These are phyloP conservation scores for Diadema setosum DNA, from an alignment of 35 echinoderm and acorn worm genomes.

Conservation along the genomic window DNA sequence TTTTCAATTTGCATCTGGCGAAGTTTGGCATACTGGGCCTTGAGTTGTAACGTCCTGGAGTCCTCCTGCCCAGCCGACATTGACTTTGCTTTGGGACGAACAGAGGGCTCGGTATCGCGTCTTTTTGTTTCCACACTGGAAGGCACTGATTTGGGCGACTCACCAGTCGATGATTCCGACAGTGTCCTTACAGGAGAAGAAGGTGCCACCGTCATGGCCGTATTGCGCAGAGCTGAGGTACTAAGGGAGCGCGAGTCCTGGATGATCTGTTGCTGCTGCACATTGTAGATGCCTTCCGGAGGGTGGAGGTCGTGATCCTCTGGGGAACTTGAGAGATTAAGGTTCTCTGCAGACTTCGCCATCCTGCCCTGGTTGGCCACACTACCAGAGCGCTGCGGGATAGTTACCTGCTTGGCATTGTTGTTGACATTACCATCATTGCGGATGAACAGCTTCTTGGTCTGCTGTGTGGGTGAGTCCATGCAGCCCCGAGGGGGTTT, in stretches of 20 bases:
- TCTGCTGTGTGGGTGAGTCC: slow-evolving; percentile 11
- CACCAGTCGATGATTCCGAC: not conserved
- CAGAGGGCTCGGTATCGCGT: not conserved
- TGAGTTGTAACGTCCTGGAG: slow-evolving; percentile 51
- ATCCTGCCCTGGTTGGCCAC: not conserved
- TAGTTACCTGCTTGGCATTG: slow-evolving; percentile 16
- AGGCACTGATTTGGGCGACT: not conserved
- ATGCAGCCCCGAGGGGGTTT: slow-evolving; percentile 50
- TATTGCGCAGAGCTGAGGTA: not conserved
- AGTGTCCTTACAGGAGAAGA: not conserved
- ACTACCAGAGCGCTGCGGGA: not conserved
- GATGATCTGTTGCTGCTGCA: slow-evolving; percentile 1
- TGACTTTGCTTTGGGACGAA: not conserved
- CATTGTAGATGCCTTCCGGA: slow-evolving; percentile 3
- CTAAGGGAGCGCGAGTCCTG: not conserved
- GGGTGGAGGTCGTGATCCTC: not conserved
- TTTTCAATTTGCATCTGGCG: slow-evolving; percentile 55
- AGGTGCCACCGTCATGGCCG: not conserved
- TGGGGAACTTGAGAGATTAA: not conserved
- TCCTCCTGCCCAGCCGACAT: not conserved
- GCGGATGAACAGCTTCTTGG: not conserved
- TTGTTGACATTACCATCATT: not conserved
- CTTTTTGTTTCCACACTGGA: not conserved
- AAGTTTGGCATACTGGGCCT: slow-evolving; percentile 87
- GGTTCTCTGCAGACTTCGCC: slow-evolving; percentile 14